Conservation (phyloP, 2,888 invertebrate genomes). For the Nezara viridula region DNA sequence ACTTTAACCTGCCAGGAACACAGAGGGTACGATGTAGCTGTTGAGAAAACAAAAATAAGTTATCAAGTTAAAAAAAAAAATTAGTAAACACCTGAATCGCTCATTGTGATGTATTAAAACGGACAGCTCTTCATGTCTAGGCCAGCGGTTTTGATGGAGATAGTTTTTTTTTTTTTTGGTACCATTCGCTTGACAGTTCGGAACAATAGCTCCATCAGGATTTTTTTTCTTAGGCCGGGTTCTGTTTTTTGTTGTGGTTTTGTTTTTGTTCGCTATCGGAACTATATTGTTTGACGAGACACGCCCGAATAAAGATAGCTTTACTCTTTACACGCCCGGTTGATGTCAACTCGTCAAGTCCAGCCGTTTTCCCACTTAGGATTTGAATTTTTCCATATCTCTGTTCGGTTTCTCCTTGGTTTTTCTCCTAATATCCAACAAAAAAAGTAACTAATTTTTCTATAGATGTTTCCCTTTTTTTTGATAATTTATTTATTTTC, state of each 20-base stretch:
- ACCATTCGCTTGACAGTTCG: conserved; percentile 48
- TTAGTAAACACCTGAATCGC: conserved; percentile 38
- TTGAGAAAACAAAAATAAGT: conserved; percentile 34
- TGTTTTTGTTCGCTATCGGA: conserved; percentile 47
- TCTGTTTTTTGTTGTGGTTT: conserved; percentile 26
- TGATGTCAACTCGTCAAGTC: conserved; percentile 42
- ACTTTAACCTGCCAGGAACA: neutral
- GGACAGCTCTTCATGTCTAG: conserved; percentile 29
- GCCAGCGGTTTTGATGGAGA: conserved; percentile 37
- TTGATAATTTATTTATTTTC: no score
- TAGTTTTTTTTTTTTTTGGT: conserved; percentile 27
- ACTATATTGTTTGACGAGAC: conserved; percentile 48
- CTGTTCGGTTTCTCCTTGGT: neutral
- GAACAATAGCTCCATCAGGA: conserved; percentile 44
- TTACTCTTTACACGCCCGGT: conserved; percentile 36
- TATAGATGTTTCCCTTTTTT: no score
- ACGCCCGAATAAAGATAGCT: conserved; percentile 27
- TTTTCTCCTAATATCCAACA: neutral
- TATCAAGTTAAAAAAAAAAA: neutral
- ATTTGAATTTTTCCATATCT: neutral
- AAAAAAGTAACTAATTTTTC: neutral
- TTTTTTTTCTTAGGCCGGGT: conserved; percentile 14
- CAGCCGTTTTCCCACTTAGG: neutral
- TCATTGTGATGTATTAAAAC: neutral
- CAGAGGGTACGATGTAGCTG: neutral